A percentile compares a stretch with the other conserved stretches of the same genome.
phyloP scores from a whole-genome alignment of 2,113 vertebrate species.

The Catagonus wagneri region DNA sequence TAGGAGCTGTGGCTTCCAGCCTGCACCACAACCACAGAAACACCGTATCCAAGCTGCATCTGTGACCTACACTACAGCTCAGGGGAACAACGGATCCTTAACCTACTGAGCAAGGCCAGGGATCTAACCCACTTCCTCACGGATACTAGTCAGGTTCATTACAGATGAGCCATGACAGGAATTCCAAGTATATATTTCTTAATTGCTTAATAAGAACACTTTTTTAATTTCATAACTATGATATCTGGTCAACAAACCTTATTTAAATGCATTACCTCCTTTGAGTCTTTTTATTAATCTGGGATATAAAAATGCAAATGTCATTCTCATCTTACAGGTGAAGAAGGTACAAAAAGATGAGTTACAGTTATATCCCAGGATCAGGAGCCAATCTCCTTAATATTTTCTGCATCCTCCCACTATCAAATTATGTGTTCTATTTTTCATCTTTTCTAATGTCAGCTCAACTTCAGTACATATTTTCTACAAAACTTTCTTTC shows the following conservation, averaged over 20 bases:
- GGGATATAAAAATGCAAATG: not conserved
- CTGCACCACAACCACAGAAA: too few relatives aligned
- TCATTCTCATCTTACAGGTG: not conserved
- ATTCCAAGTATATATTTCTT: not conserved
- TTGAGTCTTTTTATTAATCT: not conserved
- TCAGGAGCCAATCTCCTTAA: not conserved
- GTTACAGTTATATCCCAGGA: not conserved
- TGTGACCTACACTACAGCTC: too few relatives aligned
- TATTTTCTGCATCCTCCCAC: not conserved
- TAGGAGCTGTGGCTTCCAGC: too few relatives aligned
- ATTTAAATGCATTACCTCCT: not conserved
- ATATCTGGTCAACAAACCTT: not conserved
- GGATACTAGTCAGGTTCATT: too few relatives aligned
- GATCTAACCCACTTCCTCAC: too few relatives aligned
- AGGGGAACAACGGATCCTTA: too few relatives aligned
- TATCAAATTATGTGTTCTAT: not conserved
- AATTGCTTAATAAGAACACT: not conserved
- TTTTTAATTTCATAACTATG: not conserved
- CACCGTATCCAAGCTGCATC: too few relatives aligned
- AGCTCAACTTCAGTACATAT: not conserved
- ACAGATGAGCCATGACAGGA: too few relatives aligned
- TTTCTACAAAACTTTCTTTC: not conserved
- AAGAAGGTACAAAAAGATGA: not conserved
- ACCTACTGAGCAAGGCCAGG: too few relatives aligned
- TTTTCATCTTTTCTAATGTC: constrained; percentile 12